A percentile compares a stretch with the other conserved stretches of the same genome.
Conservation (phyloP, 2,113 vertebrate species). For the Hypanus sabinus region DNA sequence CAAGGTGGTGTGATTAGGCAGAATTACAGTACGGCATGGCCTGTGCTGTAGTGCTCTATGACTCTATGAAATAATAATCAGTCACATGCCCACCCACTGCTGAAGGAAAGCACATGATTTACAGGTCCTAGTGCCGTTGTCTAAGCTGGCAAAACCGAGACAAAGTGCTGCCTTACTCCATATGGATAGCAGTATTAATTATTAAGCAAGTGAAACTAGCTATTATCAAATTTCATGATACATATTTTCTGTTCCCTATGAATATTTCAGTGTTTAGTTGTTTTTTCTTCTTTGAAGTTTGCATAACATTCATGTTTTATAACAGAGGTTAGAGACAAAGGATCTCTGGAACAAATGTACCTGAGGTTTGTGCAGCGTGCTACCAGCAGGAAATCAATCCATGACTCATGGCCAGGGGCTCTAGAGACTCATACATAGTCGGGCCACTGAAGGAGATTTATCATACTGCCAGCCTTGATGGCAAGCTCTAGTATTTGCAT, state of each 20-base stretch:
- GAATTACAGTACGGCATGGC: too few relatives aligned
- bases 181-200: not conserved
- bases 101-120: not conserved
- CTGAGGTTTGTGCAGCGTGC: not conserved
- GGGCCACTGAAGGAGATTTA: too few relatives aligned
- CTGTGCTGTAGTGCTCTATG: too few relatives aligned
- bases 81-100: not conserved
- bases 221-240: not conserved
- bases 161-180: not conserved
- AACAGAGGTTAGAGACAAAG: not conserved
- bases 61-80: not conserved
- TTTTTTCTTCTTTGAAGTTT: not conserved
- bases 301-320: not conserved
- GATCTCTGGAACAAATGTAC: not conserved
- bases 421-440: too few relatives aligned
- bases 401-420: not conserved
- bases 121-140: not conserved
- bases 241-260: not conserved
- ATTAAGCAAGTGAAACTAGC: not conserved
- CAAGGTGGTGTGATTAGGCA: too few relatives aligned
- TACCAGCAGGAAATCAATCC: too few relatives aligned
- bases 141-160: not conserved
- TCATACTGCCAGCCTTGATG: too few relatives aligned
- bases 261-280: not conserved
- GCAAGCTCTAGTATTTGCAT: too few relatives aligned